phyloP scores from a whole-genome alignment of 2,888 invertebrate genomes.

The Dryobotodes eremita region DNA sequence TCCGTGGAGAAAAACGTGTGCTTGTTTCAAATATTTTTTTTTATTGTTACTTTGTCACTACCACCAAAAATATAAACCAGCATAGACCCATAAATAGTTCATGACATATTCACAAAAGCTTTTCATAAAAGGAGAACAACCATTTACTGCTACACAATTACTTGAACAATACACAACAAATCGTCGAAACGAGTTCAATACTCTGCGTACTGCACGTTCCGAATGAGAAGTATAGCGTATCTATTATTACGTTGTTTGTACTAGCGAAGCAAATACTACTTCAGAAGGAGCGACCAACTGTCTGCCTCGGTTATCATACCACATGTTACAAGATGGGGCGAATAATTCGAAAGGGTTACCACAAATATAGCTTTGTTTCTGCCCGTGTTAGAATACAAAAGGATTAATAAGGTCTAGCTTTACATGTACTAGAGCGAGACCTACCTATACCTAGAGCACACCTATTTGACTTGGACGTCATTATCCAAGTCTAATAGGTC shows the following conservation, averaged over 20 bases:
- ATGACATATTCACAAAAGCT: constrained; percentile 18
- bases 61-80: neutral
- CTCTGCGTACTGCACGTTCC: constrained; percentile 26
- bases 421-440: neutral
- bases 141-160: constrained; percentile 31
- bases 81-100: neutral
- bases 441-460: neutral
- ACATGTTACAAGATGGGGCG: constrained; percentile 31
- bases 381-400: neutral
- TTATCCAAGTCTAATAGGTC: too few relatives aligned
- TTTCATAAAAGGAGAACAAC: constrained; percentile 20
- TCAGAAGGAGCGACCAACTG: constrained; percentile 59
- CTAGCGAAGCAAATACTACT: constrained; percentile 32
- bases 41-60: too few relatives aligned
- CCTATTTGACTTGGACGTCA: neutral
- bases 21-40: neutral
- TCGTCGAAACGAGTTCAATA: constrained; percentile 53
- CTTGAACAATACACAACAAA: constrained; percentile 40
- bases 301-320: constrained; percentile 47
- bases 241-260: constrained; percentile 54
- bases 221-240: constrained; percentile 38
- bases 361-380: constrained; percentile 1
- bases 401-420: neutral
- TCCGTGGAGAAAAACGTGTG: neutral
- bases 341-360: constrained; percentile 19